Conservation (phyloP, 2,797 vertebrate species). For the Mormyrops boulengeri region DNA sequence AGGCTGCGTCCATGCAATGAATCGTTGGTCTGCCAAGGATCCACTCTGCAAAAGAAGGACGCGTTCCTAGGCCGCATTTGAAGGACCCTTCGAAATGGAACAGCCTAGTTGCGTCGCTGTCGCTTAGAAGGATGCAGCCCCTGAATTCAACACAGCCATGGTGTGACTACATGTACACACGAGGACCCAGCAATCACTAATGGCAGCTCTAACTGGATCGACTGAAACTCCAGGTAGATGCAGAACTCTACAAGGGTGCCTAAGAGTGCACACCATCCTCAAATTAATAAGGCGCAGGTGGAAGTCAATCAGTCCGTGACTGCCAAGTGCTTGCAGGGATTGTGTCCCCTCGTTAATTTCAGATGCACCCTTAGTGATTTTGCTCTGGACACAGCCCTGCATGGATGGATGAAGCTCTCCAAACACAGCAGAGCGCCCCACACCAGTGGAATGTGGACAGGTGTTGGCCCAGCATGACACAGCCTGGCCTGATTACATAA, state of each 20-base stretch:
- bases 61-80: not conserved
- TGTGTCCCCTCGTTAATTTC: not conserved
- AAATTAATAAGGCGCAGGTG: not conserved
- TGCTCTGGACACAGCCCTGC: not conserved
- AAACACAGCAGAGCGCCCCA: not conserved
- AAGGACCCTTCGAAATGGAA: not conserved
- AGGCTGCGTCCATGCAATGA: not conserved
- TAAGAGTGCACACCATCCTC: not conserved
- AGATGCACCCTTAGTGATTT: not conserved
- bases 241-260: not conserved
- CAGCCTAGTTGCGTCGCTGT: not conserved
- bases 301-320: not conserved
- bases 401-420: not conserved
- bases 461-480: not conserved
- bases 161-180: not conserved
- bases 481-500: not conserved
- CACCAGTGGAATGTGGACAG: not conserved
- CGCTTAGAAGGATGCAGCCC: not conserved
- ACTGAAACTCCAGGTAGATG: not conserved
- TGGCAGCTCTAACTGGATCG: not conserved
- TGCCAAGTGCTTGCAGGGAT: not conserved
- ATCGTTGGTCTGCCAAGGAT: not conserved
- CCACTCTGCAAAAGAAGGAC: not conserved
- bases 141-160: not conserved
- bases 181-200: not conserved